phyloP scores from a whole-genome alignment of 2,888 invertebrate genomes.

The Tetranychus truncatus region DNA sequence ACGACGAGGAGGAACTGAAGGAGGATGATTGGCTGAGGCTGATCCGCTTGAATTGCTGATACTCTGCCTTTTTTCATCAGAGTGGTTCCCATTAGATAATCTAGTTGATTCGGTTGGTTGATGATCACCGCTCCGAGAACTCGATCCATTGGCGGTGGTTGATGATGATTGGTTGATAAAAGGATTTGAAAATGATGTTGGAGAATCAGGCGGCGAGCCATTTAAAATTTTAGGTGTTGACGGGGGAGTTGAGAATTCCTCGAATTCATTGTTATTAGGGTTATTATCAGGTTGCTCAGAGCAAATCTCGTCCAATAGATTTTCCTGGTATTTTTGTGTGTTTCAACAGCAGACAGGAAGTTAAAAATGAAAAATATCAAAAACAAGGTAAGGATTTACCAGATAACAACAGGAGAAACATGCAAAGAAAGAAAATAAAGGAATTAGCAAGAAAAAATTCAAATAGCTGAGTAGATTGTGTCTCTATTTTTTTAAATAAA shows the following conservation, averaged over 20 bases:
- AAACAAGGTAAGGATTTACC: neutral
- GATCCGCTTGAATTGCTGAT: slow-evolving; percentile 47
- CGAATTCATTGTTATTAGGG: slow-evolving; percentile 8
- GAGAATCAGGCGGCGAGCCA: slow-evolving; percentile 10
- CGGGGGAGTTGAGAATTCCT: slow-evolving; percentile 19
- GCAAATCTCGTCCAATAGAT: slow-evolving; percentile 12
- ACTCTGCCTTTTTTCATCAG: slow-evolving; percentile 26
- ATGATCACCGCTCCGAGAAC: neutral
- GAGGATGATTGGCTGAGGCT: slow-evolving; percentile 10
- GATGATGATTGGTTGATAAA: neutral
- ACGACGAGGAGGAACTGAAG: slow-evolving; percentile 20
- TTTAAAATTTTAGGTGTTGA: slow-evolving; percentile 14
- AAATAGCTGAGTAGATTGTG: neutral
- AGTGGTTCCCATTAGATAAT: slow-evolving; percentile 1
- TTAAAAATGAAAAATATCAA: neutral
- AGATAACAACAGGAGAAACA: neutral
- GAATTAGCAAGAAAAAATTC: neutral
- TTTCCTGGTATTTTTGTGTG: neutral
- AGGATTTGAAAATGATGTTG: neutral
- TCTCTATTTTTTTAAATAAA: neutral
- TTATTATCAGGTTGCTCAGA: neutral
- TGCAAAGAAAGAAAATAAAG: neutral
- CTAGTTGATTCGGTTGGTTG: neutral
- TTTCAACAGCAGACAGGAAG: neutral
- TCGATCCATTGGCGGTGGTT: slow-evolving; percentile 4